phyloP scores from a whole-genome alignment of 2,113 vertebrate genomes.

The Amazona vittata region DNA sequence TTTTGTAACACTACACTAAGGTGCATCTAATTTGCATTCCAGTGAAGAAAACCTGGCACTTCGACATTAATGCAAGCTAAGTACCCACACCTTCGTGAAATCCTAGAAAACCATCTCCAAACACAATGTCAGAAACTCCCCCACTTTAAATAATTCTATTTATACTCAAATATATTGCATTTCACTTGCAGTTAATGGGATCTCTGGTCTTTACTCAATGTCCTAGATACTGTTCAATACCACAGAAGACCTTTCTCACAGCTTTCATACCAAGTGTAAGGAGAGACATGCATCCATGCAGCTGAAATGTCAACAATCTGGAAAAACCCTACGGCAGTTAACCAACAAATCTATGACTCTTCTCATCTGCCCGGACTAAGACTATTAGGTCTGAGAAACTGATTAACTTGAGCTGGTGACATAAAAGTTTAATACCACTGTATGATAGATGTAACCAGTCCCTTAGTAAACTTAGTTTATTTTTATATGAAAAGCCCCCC shows the following conservation, averaged over 20 bases:
- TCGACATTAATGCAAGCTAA: not conserved
- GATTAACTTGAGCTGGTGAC: not conserved
- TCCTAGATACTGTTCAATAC: not conserved
- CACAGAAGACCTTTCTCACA: not conserved
- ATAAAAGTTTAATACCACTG: not conserved
- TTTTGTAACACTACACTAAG: not conserved
- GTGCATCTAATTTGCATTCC: not conserved
- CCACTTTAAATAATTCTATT: not conserved
- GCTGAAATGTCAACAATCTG: not conserved
- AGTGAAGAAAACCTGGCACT: not conserved
- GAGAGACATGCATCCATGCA: not conserved
- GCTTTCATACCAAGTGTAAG: not conserved
- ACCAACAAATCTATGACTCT: not conserved
- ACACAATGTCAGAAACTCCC: not conserved
- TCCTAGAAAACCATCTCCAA: not conserved
- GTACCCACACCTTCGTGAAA: not conserved
- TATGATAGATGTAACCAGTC: not conserved
- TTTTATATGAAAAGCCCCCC: not conserved
- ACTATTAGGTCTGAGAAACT: not conserved
- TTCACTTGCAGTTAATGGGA: not conserved
- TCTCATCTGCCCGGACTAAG: not conserved
- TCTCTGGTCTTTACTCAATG: not conserved
- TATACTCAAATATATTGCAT: not conserved
- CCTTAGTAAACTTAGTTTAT: not conserved
- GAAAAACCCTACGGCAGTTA: not conserved